Conservation (phyloP, 2,113 vertebrate genomes). For the Octodon degus region DNA sequence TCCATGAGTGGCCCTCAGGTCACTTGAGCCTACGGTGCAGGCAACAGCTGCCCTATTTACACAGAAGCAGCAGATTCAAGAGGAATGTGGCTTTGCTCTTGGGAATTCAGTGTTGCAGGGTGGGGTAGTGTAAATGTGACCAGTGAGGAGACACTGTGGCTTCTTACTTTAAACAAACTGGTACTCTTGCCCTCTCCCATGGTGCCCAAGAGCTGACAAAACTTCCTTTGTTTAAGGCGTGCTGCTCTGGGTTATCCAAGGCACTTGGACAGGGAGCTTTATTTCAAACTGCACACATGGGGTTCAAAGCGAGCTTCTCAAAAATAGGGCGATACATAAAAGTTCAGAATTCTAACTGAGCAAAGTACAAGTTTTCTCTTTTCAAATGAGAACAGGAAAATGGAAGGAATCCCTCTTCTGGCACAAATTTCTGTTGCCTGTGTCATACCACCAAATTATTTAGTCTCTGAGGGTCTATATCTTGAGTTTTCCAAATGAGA, state of each 20-base stretch:
- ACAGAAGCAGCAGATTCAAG: slow-evolving; percentile 42
- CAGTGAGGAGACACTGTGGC: background rate
- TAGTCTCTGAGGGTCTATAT: background rate
- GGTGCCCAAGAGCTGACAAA: slow-evolving; percentile 62
- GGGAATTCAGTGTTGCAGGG: background rate
- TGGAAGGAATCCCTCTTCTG: slow-evolving; percentile 41
- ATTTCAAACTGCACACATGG: background rate
- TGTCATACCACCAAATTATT: background rate
- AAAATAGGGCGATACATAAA: slow-evolving; percentile 47
- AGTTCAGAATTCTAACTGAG: slow-evolving; percentile 11
- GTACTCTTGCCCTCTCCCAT: slow-evolving; percentile 22
- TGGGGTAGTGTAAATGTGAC: background rate
- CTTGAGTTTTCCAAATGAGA: slow-evolving; percentile 38
- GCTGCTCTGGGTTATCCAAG: slow-evolving; percentile 80
- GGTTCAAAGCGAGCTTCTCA: slow-evolving; percentile 54
- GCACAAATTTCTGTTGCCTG: background rate
- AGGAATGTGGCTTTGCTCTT: slow-evolving; percentile 49
- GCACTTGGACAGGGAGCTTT: slow-evolving; percentile 73
- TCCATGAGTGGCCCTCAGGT: slow-evolving; percentile 45
- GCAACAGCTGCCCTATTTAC: slow-evolving; percentile 36
- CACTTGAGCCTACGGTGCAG: background rate
- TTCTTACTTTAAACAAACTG: slow-evolving; percentile 56
- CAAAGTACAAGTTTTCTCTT: slow-evolving; percentile 3
- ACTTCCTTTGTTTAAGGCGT: slow-evolving; percentile 74
- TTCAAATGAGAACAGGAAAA: slow-evolving; percentile 43